Conservation (phyloP, 1,140 invertebrate species). For the Pseudomyrmex flavicornis region DNA sequence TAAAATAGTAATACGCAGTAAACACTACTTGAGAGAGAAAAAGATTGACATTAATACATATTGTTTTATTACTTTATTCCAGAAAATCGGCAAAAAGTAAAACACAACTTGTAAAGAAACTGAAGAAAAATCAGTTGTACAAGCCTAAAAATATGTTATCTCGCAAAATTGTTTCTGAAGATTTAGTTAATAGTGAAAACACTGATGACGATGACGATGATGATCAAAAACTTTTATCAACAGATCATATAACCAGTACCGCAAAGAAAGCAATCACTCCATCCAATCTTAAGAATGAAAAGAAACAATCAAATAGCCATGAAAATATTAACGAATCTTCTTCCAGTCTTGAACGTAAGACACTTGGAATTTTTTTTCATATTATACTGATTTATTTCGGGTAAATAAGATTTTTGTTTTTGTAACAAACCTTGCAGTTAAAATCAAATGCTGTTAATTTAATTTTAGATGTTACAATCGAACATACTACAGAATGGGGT, state of each 20-base stretch:
- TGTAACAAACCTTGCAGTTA: not conserved
- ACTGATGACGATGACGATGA: no score
- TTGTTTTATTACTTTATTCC: not conserved
- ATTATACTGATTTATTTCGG: not conserved
- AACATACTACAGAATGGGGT: not conserved
- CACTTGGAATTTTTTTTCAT: not conserved
- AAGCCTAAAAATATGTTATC: not conserved
- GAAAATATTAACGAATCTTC: not conserved
- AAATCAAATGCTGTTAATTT: slow-evolving; percentile 18
- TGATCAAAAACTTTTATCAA: no score
- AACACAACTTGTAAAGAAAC: not conserved
- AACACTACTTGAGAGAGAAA: no score
- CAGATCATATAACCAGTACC: no score
- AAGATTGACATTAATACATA: no score
- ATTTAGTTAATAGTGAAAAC: not conserved
- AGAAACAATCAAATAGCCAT: not conserved
- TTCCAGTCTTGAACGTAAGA: not conserved
- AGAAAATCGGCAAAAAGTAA: slow-evolving; percentile 11
- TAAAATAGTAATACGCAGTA: no score
- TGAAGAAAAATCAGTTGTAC: no score
- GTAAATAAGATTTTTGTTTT: not conserved
- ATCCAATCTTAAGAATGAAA: not conserved
- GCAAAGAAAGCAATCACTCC: not conserved
- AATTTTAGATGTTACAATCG: slow-evolving; percentile 57
- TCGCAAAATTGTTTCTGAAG: not conserved